Conservation (phyloP, 2,888 invertebrate genomes). For the Phlogophora meticulosa region DNA sequence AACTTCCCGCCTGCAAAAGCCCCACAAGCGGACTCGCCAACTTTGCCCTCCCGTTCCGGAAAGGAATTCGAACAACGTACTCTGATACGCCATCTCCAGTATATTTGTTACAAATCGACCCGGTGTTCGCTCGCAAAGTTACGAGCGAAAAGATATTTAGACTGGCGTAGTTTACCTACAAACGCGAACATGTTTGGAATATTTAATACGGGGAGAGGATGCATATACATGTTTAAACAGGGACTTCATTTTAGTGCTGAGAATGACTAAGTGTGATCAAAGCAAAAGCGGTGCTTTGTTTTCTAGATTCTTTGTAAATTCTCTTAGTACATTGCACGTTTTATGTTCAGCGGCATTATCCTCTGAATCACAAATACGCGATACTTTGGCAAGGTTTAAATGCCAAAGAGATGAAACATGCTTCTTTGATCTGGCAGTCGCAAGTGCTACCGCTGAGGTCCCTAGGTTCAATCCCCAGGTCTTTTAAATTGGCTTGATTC, state of each 20-base stretch:
- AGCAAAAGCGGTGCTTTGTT: slow-evolving; percentile 13
- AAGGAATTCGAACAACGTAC: slow-evolving; percentile 42
- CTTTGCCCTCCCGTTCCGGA: slow-evolving; percentile 44
- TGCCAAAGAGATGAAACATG: too few relatives aligned
- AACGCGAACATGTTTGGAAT: slow-evolving; percentile 44
- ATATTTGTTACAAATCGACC: slow-evolving; percentile 47
- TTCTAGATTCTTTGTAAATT: slow-evolving; percentile 18
- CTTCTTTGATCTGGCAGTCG: neutral
- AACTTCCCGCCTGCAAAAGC: slow-evolving; percentile 45
- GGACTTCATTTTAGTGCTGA: slow-evolving; percentile 31
- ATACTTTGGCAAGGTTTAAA: neutral
- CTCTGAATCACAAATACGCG: neutral
- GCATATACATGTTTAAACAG: slow-evolving; percentile 51
- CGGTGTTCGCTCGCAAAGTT: slow-evolving; percentile 44
- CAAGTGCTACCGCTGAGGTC: neutral
- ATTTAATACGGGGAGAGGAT: slow-evolving; percentile 51
- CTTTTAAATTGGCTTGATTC: too few relatives aligned
- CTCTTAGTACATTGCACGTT: too few relatives aligned
- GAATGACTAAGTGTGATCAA: slow-evolving; percentile 13
- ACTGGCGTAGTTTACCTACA: slow-evolving; percentile 45
- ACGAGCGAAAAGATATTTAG: slow-evolving; percentile 44
- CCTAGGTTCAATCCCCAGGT: neutral
- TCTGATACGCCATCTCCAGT: slow-evolving; percentile 21
- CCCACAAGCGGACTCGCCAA: slow-evolving; percentile 34
- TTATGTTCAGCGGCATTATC: too few relatives aligned